These are phyloP conservation scores for Marmota monax DNA, from an alignment of 2,113 vertebrate species.

Conservation along the genomic window DNA sequence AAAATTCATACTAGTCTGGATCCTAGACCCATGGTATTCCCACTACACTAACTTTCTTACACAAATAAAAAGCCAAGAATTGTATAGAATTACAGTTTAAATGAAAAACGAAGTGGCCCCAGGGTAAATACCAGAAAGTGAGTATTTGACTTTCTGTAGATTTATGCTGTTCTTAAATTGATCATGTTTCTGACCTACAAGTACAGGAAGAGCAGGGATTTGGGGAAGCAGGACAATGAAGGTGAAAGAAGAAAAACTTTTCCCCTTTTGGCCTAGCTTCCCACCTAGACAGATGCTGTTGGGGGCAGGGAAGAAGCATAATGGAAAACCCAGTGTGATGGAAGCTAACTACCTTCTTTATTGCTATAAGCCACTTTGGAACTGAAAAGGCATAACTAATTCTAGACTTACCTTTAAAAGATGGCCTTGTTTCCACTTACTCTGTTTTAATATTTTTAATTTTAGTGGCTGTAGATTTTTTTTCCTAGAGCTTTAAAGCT, in stretches of 20 bases:
- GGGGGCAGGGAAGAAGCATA: not conserved
- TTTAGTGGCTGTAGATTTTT: not conserved
- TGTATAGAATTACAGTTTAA: not conserved
- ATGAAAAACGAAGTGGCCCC: not conserved
- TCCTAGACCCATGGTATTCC: not conserved
- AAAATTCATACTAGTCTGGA: not conserved
- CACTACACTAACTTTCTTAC: not conserved
- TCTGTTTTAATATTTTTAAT: not conserved
- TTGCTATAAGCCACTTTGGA: not conserved
- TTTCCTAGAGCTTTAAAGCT: not conserved
- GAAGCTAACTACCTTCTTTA: not conserved
- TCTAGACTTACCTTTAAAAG: not conserved
- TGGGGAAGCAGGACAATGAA: not conserved
- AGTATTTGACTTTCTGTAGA: not conserved
- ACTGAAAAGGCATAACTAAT: not conserved
- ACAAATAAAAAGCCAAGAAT: not conserved
- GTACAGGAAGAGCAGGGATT: not conserved
- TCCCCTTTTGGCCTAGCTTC: not conserved
- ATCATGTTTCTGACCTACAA: not conserved
- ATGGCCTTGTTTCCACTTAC: conserved; percentile 6
- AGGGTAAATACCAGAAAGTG: not conserved
- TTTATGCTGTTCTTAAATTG: not conserved
- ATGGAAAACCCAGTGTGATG: not conserved
- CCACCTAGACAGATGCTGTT: not conserved
- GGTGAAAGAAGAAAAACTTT: not conserved